Conservation (phyloP, 2,888 invertebrate genomes). For the Cephalotes varians region DNA sequence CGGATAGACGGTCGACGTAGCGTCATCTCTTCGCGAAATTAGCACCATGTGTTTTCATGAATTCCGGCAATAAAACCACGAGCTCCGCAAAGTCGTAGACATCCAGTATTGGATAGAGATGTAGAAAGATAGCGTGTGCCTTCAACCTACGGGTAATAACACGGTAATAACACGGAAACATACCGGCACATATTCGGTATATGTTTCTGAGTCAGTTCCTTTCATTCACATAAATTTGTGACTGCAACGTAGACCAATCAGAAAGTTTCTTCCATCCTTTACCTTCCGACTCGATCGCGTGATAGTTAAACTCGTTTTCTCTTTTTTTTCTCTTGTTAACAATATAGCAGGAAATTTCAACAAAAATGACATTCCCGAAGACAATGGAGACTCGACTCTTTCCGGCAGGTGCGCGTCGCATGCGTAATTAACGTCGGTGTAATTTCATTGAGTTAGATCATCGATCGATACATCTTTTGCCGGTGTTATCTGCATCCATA, state of each 20-base stretch:
- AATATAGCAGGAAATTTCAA: slow-evolving; percentile 57
- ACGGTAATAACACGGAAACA: slow-evolving; percentile 18
- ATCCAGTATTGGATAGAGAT: background rate
- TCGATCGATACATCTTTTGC: background rate
- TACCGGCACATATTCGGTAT: background rate
- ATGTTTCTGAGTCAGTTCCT: slow-evolving; percentile 1
- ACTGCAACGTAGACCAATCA: slow-evolving; percentile 13
- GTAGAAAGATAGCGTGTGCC: background rate
- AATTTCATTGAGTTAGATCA: slow-evolving; percentile 36
- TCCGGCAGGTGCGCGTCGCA: slow-evolving; percentile 46
- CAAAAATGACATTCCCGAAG: slow-evolving; percentile 42
- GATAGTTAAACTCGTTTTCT: slow-evolving; percentile 17
- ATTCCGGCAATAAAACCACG: background rate
- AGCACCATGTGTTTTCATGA: background rate
- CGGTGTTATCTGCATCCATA: too few relatives aligned
- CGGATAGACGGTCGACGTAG: background rate
- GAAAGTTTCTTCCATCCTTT: slow-evolving; percentile 23
- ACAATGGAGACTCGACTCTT: slow-evolving; percentile 49
- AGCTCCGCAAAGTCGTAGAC: background rate
- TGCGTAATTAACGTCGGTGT: slow-evolving; percentile 11
- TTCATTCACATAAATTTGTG: slow-evolving; percentile 35
- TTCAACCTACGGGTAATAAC: slow-evolving; percentile 5
- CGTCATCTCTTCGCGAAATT: background rate
- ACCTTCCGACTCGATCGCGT: slow-evolving; percentile 38
- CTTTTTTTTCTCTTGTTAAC: background rate